phyloP scores from a whole-genome alignment of 2,888 invertebrate species.

The Dynastes hyllus region DNA sequence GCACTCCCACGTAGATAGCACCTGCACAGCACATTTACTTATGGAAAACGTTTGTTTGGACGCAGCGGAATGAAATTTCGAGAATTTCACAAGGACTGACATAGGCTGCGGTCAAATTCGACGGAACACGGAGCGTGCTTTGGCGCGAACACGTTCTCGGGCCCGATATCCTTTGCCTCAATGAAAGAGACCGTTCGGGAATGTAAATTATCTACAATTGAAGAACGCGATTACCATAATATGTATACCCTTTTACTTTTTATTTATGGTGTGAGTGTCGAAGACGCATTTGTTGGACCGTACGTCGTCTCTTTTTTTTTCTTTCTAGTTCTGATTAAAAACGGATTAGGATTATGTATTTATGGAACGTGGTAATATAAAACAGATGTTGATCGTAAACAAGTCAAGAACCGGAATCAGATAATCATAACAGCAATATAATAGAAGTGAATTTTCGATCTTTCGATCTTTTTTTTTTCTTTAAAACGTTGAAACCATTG shows the following conservation, averaged over 20 bases:
- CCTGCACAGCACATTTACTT: conserved; percentile 46
- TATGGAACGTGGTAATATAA: too few relatives aligned
- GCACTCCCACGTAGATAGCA: conserved; percentile 58
- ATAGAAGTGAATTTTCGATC: background rate
- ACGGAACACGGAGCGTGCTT: background rate
- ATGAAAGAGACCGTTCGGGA: background rate
- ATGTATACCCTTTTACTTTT: conserved; percentile 36
- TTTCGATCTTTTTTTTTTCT: background rate
- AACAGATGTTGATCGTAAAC: too few relatives aligned
- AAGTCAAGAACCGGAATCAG: too few relatives aligned
- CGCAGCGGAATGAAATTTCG: conserved; percentile 51
- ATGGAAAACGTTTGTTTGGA: too few relatives aligned
- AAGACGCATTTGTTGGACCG: conserved; percentile 12
- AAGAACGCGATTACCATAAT: conserved; percentile 35
- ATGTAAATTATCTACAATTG: conserved; percentile 38
- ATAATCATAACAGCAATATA: too few relatives aligned
- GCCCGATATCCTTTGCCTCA: background rate
- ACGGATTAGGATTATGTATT: too few relatives aligned
- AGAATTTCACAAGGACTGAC: conserved; percentile 50
- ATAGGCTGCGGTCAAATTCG: conserved; percentile 2
- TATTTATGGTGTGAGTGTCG: conserved; percentile 3
- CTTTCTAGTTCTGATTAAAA: background rate
- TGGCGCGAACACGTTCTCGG: background rate
- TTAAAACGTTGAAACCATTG: too few relatives aligned
- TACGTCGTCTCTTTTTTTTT: background rate